phyloP scores from a whole-genome alignment of 2,113 vertebrate genomes.

The Dermatemys mawii region DNA sequence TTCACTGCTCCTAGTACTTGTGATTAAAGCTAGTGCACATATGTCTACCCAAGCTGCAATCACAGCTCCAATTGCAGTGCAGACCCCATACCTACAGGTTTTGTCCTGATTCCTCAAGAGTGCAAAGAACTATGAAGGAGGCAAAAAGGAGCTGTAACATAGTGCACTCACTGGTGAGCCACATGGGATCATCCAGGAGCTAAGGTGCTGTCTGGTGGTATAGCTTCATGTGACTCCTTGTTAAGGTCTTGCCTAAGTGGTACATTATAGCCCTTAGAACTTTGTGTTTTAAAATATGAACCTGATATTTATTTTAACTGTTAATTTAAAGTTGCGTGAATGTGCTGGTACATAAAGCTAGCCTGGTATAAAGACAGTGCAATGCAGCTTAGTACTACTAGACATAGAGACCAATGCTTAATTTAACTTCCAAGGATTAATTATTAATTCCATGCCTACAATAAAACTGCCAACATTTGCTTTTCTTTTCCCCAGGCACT shows the following conservation, averaged over 20 bases:
- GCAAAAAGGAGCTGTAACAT: background rate
- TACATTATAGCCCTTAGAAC: background rate
- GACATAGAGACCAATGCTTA: background rate
- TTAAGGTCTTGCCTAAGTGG: background rate
- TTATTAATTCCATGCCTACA: background rate
- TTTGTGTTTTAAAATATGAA: background rate
- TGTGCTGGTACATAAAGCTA: background rate
- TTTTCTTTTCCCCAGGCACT: background rate
- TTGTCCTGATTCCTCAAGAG: background rate
- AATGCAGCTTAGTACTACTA: background rate
- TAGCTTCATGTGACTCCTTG: fast-evolving
- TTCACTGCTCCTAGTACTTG: background rate
- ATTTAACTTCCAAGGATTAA: background rate
- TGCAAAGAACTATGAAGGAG: background rate
- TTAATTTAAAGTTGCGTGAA: background rate
- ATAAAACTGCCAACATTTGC: background rate
- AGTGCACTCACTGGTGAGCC: background rate
- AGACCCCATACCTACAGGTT: background rate
- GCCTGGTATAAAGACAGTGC: background rate
- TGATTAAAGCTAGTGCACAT: background rate
- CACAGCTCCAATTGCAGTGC: background rate
- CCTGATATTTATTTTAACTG: background rate
- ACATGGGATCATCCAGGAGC: background rate
- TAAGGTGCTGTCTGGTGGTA: background rate
- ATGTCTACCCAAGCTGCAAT: background rate